These are phyloP conservation scores for Pterobdella sp. DNA, from an alignment of 2,888 invertebrate genomes.

Conservation along the genomic window DNA sequence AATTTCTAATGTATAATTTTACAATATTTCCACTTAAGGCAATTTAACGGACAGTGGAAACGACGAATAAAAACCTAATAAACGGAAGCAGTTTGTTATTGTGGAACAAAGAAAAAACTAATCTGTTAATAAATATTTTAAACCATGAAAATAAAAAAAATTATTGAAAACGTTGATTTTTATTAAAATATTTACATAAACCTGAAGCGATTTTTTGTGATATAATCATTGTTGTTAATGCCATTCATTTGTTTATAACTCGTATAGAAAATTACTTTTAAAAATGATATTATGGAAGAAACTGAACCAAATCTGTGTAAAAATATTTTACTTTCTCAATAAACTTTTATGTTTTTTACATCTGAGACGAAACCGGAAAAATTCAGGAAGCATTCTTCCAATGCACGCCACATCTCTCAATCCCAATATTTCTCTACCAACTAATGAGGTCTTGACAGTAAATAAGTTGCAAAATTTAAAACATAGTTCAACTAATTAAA, in stretches of 20 bases:
- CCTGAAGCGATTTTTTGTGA: neutral
- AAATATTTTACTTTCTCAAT: slow-evolving; percentile 21
- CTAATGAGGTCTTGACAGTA: slow-evolving; percentile 27
- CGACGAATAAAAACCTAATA: neutral
- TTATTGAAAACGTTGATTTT: neutral
- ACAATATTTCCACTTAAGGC: neutral
- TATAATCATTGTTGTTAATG: neutral
- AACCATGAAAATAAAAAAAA: neutral
- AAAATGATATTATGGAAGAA: slow-evolving; percentile 4
- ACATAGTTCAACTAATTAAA: neutral
- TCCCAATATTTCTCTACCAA: slow-evolving; percentile 27
- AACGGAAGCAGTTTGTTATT: slow-evolving; percentile 16
- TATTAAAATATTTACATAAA: neutral
- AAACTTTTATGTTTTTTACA: slow-evolving; percentile 33
- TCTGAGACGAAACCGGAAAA: slow-evolving; percentile 31
- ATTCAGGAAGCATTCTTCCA: slow-evolving; percentile 33
- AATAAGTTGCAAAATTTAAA: neutral
- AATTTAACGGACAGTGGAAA: neutral
- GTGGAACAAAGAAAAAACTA: slow-evolving; percentile 6
- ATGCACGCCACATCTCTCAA: slow-evolving; percentile 23
- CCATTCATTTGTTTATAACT: neutral
- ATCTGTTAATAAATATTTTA: neutral
- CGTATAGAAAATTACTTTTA: neutral
- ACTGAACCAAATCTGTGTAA: neutral
- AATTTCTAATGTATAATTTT: too few species aligned